These are phyloP conservation scores for Carollia perspicillata DNA, from an alignment of 2,113 vertebrate genomes.

Conservation along the genomic window DNA sequence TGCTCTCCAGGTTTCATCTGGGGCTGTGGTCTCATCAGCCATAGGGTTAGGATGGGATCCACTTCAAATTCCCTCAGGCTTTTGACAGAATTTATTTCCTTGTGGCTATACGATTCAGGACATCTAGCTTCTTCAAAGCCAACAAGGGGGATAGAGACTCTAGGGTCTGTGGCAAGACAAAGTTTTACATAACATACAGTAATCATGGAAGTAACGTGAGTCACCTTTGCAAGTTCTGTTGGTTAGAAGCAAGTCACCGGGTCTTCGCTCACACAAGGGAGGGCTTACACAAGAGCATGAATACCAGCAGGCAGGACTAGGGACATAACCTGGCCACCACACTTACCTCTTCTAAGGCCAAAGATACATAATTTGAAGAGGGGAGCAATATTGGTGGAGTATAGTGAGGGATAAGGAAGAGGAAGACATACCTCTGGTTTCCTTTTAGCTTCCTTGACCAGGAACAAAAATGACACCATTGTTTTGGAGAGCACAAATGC, in stretches of 20 bases:
- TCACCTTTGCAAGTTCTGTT: not conserved
- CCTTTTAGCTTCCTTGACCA: not conserved
- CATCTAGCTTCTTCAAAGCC: not conserved
- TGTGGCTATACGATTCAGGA: not conserved
- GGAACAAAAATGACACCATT: not conserved
- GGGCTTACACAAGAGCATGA: not conserved
- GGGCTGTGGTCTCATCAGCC: not conserved
- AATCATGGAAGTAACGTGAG: not conserved
- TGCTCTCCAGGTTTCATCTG: not conserved
- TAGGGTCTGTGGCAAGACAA: not conserved
- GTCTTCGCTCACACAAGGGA: not conserved
- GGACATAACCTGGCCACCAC: not conserved
- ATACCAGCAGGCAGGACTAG: not conserved
- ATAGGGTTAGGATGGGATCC: not conserved
- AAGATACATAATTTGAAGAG: not conserved
- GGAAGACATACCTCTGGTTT: not conserved
- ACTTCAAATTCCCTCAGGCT: not conserved
- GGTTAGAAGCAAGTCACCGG: not conserved
- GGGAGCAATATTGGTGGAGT: not conserved
- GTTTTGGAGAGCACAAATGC: not conserved
- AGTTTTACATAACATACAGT: not conserved
- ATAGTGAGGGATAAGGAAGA: not conserved
- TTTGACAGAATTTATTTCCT: not conserved
- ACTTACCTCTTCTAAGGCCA: not conserved
- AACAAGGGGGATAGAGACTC: not conserved